Evolutionary conservation across 2,888 invertebrate species (phyloP).

Genomic region (Mactromeris polynyma): DNA sequence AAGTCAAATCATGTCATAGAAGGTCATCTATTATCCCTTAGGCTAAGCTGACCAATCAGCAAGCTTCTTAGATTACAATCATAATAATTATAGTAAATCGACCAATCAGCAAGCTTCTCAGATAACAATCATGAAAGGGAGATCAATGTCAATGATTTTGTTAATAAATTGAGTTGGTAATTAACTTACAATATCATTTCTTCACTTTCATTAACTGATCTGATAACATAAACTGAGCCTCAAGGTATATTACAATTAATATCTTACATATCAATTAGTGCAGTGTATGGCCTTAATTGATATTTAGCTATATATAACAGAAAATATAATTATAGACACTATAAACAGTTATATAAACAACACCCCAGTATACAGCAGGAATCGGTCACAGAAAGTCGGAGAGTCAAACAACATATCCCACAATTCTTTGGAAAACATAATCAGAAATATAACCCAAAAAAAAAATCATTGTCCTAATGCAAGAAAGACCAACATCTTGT

Average conservation of each 20-base stretch:
- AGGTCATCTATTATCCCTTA: background rate
- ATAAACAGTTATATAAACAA: no score
- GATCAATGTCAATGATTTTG: background rate
- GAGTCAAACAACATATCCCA: no score
- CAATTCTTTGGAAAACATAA: no score
- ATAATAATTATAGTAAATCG: background rate
- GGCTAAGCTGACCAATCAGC: conserved; percentile 7
- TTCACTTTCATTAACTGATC: background rate
- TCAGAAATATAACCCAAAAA: no score
- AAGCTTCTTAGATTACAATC: conserved; percentile 16
- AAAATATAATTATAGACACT: no score
- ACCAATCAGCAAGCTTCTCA: conserved; percentile 16
- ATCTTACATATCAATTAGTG: background rate
- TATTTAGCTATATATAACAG: background rate
- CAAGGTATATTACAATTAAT: background rate
- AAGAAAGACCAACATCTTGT: no score
- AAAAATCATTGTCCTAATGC: no score
- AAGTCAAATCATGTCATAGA: conserved; percentile 9
- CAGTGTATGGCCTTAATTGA: background rate
- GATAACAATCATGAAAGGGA: background rate
- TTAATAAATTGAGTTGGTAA: background rate
- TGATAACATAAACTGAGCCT: background rate
- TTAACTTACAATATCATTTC: background rate
- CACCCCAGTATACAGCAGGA: no score
- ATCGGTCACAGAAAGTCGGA: no score